Percentiles rank a stretch among this genome's conserved stretches.
Evolutionary conservation across 1,140 invertebrate genomes (phyloP).

Genomic region (Halyomorpha halys): DNA sequence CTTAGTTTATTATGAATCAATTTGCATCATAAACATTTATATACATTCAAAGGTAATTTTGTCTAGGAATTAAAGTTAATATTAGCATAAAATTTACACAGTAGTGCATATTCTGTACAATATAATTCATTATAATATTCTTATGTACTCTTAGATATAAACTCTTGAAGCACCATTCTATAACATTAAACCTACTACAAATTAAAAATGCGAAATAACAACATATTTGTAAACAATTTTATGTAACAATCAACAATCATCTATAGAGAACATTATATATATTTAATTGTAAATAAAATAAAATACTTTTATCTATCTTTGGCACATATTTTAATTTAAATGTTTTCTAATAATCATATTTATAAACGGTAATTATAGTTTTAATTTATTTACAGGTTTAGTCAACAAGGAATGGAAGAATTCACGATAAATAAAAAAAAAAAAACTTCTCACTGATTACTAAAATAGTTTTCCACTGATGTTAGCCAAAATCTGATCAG

Average conservation of each 20-base stretch:
- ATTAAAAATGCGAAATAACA: background rate
- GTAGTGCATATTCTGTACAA: conserved; percentile 2
- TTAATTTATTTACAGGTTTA: no score
- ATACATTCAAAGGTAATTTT: conserved; percentile 2
- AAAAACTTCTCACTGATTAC: no score
- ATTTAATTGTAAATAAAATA: conserved; percentile 6
- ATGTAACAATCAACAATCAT: conserved; percentile 2
- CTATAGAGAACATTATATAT: background rate
- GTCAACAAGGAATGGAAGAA: no score
- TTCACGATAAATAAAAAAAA: no score
- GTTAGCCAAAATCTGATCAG: no score
- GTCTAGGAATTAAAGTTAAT: no score
- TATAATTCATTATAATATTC: background rate
- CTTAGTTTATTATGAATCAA: conserved; percentile 5
- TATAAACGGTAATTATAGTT: background rate
- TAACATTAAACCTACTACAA: conserved; percentile 2
- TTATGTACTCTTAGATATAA: no score
- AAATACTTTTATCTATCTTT: conserved; percentile 1
- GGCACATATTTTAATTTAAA: conserved; percentile 9
- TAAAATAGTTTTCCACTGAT: no score
- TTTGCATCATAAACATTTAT: conserved; percentile 2
- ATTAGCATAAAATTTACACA: background rate
- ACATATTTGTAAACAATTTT: background rate
- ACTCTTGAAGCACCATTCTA: conserved; percentile 9
- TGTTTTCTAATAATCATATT: conserved; percentile 5